Conservation (phyloP, 2,888 invertebrate species). For the Cheilosia soror region DNA sequence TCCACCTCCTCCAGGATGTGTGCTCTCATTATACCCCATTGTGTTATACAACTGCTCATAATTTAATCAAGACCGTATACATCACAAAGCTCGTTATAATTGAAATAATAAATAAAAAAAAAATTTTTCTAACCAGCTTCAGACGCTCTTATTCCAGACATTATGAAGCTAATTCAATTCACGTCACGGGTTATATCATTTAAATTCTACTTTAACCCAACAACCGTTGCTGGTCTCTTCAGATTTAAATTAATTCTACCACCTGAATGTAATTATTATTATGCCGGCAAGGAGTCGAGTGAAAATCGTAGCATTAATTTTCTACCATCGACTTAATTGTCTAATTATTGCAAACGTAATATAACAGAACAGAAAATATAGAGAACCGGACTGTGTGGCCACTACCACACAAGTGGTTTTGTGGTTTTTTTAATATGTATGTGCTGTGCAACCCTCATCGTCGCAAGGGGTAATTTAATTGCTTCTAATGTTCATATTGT, state of each 20-base stretch:
- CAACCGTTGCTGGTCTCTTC: background rate
- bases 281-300: background rate
- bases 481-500: slow-evolving; percentile 5
- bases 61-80: too few relatives aligned
- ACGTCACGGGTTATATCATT: too few relatives aligned
- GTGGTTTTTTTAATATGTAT: slow-evolving; percentile 10
- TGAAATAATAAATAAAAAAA: too few relatives aligned
- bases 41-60: too few relatives aligned
- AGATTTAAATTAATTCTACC: slow-evolving; percentile 8
- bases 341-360: slow-evolving; percentile 26
- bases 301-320: slow-evolving; percentile 31
- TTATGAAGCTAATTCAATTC: too few relatives aligned
- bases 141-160: too few relatives aligned
- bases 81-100: too few relatives aligned
- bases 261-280: slow-evolving; percentile 22
- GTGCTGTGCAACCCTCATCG: background rate
- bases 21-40: too few relatives aligned
- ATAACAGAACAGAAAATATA: background rate
- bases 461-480: slow-evolving; percentile 7
- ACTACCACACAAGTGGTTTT: slow-evolving; percentile 18
- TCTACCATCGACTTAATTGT: slow-evolving; percentile 47
- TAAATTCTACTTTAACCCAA: background rate
- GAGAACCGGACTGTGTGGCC: background rate
- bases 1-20: too few relatives aligned
- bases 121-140: too few relatives aligned